These are phyloP conservation scores for Eupristina koningsbergeri DNA, from an alignment of 1,140 invertebrate species.

Conservation along the genomic window DNA sequence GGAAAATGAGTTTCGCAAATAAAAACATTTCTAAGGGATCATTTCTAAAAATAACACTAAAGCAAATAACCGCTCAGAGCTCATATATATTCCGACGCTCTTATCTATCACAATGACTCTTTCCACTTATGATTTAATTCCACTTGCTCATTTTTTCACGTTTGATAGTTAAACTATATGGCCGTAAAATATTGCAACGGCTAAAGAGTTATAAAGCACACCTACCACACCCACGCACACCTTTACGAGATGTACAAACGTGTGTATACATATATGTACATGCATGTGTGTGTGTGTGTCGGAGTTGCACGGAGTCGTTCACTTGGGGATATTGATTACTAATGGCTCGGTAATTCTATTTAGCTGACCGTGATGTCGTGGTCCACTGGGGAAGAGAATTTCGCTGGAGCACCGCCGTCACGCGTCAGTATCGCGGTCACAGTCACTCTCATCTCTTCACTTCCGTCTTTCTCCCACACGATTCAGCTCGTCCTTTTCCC, in stretches of 20 bases:
- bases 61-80: no score
- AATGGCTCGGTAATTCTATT: conserved; percentile 53
- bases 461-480: background rate
- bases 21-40: no score
- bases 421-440: conserved; percentile 36
- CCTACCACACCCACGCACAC: no score
- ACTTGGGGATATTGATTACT: conserved; percentile 53
- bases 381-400: conserved; percentile 51
- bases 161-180: background rate
- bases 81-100: no score
- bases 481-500: background rate
- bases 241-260: no score
- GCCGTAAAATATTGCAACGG: conserved; percentile 10
- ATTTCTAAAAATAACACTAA: no score
- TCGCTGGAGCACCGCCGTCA: conserved; percentile 32
- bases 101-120: background rate
- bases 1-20: no score
- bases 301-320: conserved; percentile 31
- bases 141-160: background rate
- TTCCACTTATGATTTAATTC: background rate
- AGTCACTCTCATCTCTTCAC: background rate
- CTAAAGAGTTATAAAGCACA: background rate
- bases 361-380: conserved; percentile 50
- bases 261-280: conserved; percentile 22
- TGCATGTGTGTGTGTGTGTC: no score